Percentiles rank a stretch among this genome's conserved stretches.
These are phyloP conservation scores for Nemapogon koenigi DNA, from an alignment of 2,888 invertebrate species.

Conservation along the genomic window DNA sequence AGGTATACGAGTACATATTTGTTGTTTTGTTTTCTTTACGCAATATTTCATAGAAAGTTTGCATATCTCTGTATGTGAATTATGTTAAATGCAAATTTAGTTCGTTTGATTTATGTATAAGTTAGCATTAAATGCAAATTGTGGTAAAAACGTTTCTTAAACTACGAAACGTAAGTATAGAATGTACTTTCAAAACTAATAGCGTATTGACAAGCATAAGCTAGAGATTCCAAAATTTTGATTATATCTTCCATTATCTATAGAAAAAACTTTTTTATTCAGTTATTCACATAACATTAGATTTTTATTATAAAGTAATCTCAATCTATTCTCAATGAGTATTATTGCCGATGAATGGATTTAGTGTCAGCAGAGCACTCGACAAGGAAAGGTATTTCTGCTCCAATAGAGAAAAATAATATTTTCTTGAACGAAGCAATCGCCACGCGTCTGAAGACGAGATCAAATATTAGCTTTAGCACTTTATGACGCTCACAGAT, in stretches of 20 bases:
- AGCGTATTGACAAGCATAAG: too few relatives aligned
- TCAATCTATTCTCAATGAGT: constrained; percentile 1
- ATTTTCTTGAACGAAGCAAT: constrained; percentile 5
- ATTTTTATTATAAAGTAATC: background rate
- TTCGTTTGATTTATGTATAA: too few relatives aligned
- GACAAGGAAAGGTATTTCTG: constrained; percentile 7
- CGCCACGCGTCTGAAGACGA: constrained; percentile 8
- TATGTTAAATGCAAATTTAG: too few relatives aligned
- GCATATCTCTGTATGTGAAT: too few relatives aligned
- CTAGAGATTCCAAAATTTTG: too few relatives aligned
- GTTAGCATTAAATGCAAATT: too few relatives aligned
- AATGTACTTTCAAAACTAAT: too few relatives aligned
- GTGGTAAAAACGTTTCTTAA: too few relatives aligned
- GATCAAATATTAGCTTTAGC: constrained; percentile 11
- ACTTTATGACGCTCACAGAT: constrained; percentile 11
- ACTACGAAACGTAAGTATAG: too few relatives aligned
- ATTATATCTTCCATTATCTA: too few relatives aligned
- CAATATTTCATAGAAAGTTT: constrained; percentile 3
- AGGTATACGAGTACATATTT: constrained; percentile 7
- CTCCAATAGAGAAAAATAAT: constrained; percentile 9
- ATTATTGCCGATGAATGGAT: constrained; percentile 4
- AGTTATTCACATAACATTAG: background rate
- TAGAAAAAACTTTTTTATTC: too few relatives aligned
- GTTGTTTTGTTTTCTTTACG: constrained; percentile 4
- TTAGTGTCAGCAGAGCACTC: constrained; percentile 7